Evolutionary conservation across 2,888 invertebrate species (phyloP), one percentile per base, ranked within the genome.

Genomic region (Dinocampus coccinellae): DNA sequence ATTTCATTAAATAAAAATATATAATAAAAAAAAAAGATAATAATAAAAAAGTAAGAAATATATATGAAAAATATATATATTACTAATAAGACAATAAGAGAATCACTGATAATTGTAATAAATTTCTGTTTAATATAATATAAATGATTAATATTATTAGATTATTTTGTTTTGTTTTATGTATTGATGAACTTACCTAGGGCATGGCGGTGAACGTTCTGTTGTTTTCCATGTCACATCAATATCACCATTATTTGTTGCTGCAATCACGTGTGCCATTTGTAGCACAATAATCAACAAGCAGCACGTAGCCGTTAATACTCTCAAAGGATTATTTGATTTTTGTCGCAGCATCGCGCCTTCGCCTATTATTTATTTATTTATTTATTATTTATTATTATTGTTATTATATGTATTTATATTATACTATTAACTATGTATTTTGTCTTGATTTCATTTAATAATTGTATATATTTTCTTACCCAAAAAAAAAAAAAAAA

Each of bases 151-250:
- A n/a, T n/a, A n/a, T n/a, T n/a, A n/a, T n/a, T n/a, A n/a, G n/a
- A n/a, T 64, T 47, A 52, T 10, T 52, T 53, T 22, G 34, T 39
- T 13, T 26, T 39, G 4, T 42, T 42, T 13, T 42, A 3, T n/a
- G 1, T 42, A n/a, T 0, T 26, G 24, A n/a, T n/a, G n/a, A n/a
- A 86, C 86, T 87, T 82, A 86, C 87, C 87, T 87, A 66, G 77
- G 62, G 65, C 87, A 87, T 39, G 87, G 86, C 74, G 82, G 81
- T 55, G 79, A 83, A 77, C 73, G 79, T 71, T 70, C 72, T 73
- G 73, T 70, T 42, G 33, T 24, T 73, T 64, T 74, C 34, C 58
- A 33, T 36, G 69, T 47, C n/a, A 11, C 47, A 22, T 3, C 60
- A 52, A 71, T 75, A 73, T 73, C 70, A 39, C 39, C 29, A 10